Evolutionary conservation across 1,140 invertebrate genomes (phyloP).

Genomic region (Leptinotarsa lineolata): DNA sequence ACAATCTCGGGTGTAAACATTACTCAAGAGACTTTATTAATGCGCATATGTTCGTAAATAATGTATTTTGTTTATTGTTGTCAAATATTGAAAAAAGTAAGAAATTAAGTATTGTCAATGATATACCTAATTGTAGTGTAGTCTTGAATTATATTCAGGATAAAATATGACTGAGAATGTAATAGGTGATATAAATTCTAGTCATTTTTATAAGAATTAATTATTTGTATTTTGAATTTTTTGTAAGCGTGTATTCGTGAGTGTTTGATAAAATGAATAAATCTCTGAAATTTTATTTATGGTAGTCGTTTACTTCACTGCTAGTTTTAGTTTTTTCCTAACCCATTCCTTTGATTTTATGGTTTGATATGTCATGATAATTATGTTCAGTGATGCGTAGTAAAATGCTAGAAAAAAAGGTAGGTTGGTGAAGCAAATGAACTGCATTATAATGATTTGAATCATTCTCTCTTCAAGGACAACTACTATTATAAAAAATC

Average conservation of each 20-base stretch:
- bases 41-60: background rate
- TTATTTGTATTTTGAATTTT: background rate
- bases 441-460: background rate
- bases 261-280: conserved; percentile 20
- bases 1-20: background rate
- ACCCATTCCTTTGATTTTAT: conserved; percentile 18
- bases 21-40: conserved; percentile 1
- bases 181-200: background rate
- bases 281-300: conserved; percentile 25
- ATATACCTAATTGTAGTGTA: no score
- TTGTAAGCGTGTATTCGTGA: background rate
- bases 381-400: background rate
- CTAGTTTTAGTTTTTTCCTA: conserved; percentile 20
- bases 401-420: conserved; percentile 5
- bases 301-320: conserved; percentile 27
- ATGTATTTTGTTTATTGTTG: background rate
- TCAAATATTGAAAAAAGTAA: background rate
- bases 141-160: no score
- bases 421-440: background rate
- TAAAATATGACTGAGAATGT: no score
- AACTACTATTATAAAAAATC: background rate
- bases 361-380: background rate
- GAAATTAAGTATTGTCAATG: background rate
- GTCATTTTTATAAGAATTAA: background rate
- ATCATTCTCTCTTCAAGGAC: background rate